Percentiles rank a stretch among this genome's conserved stretches.
Evolutionary conservation across 2,797 vertebrate genomes (phyloP).

Genomic region (Gadopsis marmoratus): DNA sequence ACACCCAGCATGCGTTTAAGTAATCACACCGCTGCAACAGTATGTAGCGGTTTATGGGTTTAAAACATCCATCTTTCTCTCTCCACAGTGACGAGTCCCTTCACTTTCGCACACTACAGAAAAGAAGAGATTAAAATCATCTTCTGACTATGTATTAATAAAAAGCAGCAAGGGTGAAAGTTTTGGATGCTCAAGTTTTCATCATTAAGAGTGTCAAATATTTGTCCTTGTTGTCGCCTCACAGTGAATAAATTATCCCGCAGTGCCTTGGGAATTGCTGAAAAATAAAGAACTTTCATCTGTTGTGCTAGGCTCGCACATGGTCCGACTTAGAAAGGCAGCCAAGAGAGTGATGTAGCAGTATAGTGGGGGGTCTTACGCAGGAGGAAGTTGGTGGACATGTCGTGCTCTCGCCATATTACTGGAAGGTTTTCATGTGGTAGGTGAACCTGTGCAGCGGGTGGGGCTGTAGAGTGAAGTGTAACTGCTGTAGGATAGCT

Average conservation of each 20-base stretch:
- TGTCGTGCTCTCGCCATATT: slow-evolving; percentile 26
- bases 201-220: slow-evolving; percentile 61
- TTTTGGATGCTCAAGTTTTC: slow-evolving; percentile 49
- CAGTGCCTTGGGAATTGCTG: slow-evolving; percentile 36
- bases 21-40: slow-evolving; percentile 42
- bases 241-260: slow-evolving; percentile 54
- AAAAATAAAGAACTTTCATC: slow-evolving; percentile 61
- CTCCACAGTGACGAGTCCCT: slow-evolving; percentile 20
- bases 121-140: slow-evolving; percentile 50
- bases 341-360: slow-evolving; percentile 46
- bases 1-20: slow-evolving; percentile 39
- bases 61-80: slow-evolving; percentile 49
- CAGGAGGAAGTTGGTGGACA: slow-evolving; percentile 25
- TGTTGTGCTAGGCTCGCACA: slow-evolving; percentile 50
- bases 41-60: slow-evolving; percentile 32
- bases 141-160: slow-evolving; percentile 63
- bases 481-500: not conserved
- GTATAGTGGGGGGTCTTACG: slow-evolving; percentile 34
- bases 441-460: slow-evolving; percentile 6
- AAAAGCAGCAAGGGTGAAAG: slow-evolving; percentile 42
- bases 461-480: slow-evolving; percentile 5
- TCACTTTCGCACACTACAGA: slow-evolving; percentile 20
- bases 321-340: slow-evolving; percentile 36
- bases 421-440: slow-evolving; percentile 12
- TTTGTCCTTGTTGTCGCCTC: slow-evolving; percentile 65